These are phyloP conservation scores for Centropus unirufus DNA, from an alignment of 2,113 vertebrate genomes.

Conservation along the genomic window DNA sequence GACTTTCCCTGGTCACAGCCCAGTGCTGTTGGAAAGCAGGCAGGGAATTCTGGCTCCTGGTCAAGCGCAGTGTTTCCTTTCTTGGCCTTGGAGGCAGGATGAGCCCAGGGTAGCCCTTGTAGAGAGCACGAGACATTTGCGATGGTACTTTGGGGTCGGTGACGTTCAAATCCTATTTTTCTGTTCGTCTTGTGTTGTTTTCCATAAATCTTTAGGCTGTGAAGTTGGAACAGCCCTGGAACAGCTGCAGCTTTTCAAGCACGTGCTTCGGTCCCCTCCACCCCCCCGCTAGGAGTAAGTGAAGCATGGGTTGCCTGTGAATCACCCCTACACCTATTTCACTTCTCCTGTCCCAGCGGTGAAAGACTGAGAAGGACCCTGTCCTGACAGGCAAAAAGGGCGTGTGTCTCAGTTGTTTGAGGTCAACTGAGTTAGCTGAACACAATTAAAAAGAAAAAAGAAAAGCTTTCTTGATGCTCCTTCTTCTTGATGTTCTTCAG, in stretches of 20 bases:
- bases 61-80: constrained; percentile 59
- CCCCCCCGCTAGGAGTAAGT: not conserved
- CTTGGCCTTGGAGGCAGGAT: constrained; percentile 59
- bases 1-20: not conserved
- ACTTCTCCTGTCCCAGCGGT: constrained; percentile 33
- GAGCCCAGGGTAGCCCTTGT: constrained; percentile 45
- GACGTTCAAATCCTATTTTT: constrained; percentile 17
- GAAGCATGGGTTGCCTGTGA: constrained; percentile 55
- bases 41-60: not conserved
- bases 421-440: constrained; percentile 62
- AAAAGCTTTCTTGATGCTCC: not conserved
- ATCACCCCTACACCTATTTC: constrained; percentile 48
- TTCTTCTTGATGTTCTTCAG: constrained; percentile 14
- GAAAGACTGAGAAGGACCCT: constrained; percentile 44
- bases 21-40: not conserved
- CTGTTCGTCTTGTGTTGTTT: constrained; percentile 37
- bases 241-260: constrained; percentile 42
- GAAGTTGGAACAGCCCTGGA: constrained; percentile 28
- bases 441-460: not conserved
- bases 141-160: not conserved
- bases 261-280: not conserved
- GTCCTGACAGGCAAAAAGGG: constrained; percentile 65
- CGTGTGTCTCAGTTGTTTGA: constrained; percentile 59
- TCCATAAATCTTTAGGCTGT: not conserved
- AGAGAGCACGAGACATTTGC: constrained; percentile 17